A percentile compares a stretch with the other conserved stretches of the same genome.
Conservation (phyloP, 35 echinoderm and acorn worm species). For the Anneissia japonica region DNA sequence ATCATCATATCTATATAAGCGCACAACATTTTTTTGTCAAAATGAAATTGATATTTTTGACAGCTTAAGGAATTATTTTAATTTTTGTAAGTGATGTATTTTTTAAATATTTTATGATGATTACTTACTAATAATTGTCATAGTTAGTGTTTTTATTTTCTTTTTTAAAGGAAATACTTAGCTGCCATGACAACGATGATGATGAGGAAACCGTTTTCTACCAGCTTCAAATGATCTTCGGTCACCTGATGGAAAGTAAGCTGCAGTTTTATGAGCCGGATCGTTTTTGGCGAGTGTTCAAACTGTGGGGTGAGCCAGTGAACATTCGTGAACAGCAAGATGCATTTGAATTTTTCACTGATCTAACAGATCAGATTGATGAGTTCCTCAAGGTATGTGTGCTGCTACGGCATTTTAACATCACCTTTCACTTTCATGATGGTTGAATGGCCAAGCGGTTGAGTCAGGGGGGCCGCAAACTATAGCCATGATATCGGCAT, state of each 20-base stretch:
- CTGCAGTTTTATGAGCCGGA: constrained; percentile 97
- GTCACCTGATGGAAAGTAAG: constrained; percentile 86
- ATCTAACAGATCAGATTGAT: constrained; percentile 88
- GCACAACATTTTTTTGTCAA: no score
- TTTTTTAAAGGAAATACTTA: constrained; percentile 38
- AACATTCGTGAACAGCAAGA: constrained; percentile 98
- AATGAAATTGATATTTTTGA: no score
- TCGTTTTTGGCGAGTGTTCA: constrained; percentile 89
- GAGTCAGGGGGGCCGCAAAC: no score
- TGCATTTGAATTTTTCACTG: constrained; percentile 99
- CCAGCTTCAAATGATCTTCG: constrained; percentile 89
- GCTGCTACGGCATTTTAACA: no score
- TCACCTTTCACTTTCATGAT: no score
- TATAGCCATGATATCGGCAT: no score
- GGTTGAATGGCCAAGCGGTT: no score
- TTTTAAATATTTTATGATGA: no score
- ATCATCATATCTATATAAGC: no score
- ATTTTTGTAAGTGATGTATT: no score
- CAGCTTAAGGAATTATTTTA: no score
- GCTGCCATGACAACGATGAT: constrained; percentile 33
- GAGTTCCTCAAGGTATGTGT: constrained; percentile 76
- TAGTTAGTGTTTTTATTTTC: not conserved
- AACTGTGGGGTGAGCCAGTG: constrained; percentile 95
- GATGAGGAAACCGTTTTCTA: constrained; percentile 82
- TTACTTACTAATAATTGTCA: no score